Percentiles rank a stretch among this genome's conserved stretches.
These are phyloP conservation scores for Syngnathus scovelli DNA, from an alignment of 2,113 vertebrate species.

Conservation along the genomic window DNA sequence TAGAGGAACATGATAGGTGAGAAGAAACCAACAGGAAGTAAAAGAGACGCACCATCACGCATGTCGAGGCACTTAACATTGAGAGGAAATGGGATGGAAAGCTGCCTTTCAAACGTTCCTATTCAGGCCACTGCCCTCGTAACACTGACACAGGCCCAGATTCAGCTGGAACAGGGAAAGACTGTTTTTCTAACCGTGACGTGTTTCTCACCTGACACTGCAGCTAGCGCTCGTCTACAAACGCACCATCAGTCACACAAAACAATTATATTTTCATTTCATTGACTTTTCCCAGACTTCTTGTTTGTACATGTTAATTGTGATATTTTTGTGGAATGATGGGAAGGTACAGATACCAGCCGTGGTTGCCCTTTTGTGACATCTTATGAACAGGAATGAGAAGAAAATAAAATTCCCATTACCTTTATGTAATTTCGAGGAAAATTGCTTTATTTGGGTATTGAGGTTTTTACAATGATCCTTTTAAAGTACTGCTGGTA, in stretches of 20 bases:
- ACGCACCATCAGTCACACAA: neutral
- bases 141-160: slow-evolving; percentile 36
- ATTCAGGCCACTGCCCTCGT: slow-evolving; percentile 56
- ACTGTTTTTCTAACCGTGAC: slow-evolving; percentile 13
- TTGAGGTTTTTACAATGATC: no score
- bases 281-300: neutral
- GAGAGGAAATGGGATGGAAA: slow-evolving; percentile 57
- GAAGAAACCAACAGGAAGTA: slow-evolving; percentile 1
- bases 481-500: no score
- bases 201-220: slow-evolving; percentile 53
- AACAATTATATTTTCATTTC: slow-evolving; percentile 3
- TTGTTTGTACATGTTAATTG: no score
- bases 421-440: no score
- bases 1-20: slow-evolving; percentile 24
- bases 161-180: slow-evolving; percentile 34
- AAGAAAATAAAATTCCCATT: no score
- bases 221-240: neutral
- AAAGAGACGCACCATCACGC: neutral
- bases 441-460: no score
- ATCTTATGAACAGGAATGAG: no score
- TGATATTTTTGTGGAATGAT: no score
- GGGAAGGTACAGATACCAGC: no score
- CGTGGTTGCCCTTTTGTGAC: no score
- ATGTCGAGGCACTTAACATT: slow-evolving; percentile 30
- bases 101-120: slow-evolving; percentile 42